Base-by-base conservation (phyloP, 2,888 invertebrate species). In the Trachelus troglodyta region DNA sequence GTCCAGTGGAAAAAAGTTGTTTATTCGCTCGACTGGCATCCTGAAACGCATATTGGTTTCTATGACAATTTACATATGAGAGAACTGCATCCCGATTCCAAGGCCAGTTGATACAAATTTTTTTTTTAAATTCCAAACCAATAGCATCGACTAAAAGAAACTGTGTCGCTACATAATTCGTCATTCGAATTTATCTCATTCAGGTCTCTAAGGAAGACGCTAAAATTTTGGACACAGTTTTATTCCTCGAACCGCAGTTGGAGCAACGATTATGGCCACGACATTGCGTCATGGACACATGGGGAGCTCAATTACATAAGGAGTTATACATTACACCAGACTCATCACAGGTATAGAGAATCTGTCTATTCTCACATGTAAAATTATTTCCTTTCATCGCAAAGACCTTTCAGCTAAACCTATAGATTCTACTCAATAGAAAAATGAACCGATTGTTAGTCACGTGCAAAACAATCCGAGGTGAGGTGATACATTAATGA, bases 11-110 rank as follows among this genome's bases (percentile, higher is more conserved):
- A 97, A 92, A 94, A 95, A 80, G 94, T 97, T 75, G 96, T 97
- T 92, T 99, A 98, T 92, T 96, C 98, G 0, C 93, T 96, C 84
- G 99, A 99, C 92, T 99, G 98, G 98, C 99, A 99, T 93, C 98
- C 99, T 0, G 94, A 95, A 69, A 95, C 98, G 92, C 98, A 98
- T 92, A 97, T 98, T 74, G 98, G 98, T 12, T 99, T 99, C 92
- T 96, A 97, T 83, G 98, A 98, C 89, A 99, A 99, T 92, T 94
- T 98, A 74, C 93, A 94, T 81, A 93, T 95, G 91, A 92, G 97
- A 0, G 94, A 96, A 81, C 91, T 97, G 78, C 95, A 97, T 89
- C 93, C 95, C 11, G 94, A 88, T 37, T 88, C 89, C 4, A 85
- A 88, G 83, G 90, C 89, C 79, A 37, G 35, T 75, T 37, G 33